Evolutionary conservation across 1,140 invertebrate species (phyloP), one percentile per base, ranked within the genome.

Genomic region (Anastatus disparis): DNA sequence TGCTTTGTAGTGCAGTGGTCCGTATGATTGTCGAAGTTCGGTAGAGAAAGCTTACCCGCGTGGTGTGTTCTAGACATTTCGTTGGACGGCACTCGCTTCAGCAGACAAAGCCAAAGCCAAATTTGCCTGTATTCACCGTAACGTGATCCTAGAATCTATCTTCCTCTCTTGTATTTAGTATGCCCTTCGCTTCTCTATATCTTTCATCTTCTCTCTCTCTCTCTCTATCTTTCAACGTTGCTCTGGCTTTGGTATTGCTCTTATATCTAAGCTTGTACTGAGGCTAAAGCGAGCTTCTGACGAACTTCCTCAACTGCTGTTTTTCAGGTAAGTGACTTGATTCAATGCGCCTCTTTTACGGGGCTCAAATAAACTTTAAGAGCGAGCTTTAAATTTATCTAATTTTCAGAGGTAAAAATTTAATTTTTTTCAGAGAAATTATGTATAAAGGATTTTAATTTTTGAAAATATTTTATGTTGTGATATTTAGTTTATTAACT

Each of bases 11-110:
- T 76, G 82, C 83, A 84, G 63, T 79, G 79, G 77, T 76, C 81
- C 79, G 80, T 82, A 81, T 85, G 82, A 85, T 85, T 85, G 79
- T 76, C 77, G 78, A 83, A 85, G 78, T 85, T 84, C 76, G 78
- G 75, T 77, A 17, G n/a, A n/a, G n/a, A n/a, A n/a, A 53, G 66
- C 76, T 72, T 77, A 77, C 76, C n/a, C n/a, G n/a, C n/a, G n/a
- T 76, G 74, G 76, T 82, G n/a, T n/a, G 79, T 76, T 75, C 77
- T 73, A 80, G 82, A 83, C 80, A 76, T 83, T 77, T 80, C 76
- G 65, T 72, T 74, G 72, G 66, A 71, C 62, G 72, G 62, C 74
- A 65, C 74, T 63, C 74, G 66, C 40, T 24, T 69, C 50, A 74
- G 50, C 58, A 17, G 61, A 66, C 58, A 67, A 71, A 52, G 58